A percentile compares a stretch with the other conserved stretches of the same genome.
Evolutionary conservation across 2,797 vertebrate genomes (phyloP).

Genomic region (Melopsittacus undulatus): DNA sequence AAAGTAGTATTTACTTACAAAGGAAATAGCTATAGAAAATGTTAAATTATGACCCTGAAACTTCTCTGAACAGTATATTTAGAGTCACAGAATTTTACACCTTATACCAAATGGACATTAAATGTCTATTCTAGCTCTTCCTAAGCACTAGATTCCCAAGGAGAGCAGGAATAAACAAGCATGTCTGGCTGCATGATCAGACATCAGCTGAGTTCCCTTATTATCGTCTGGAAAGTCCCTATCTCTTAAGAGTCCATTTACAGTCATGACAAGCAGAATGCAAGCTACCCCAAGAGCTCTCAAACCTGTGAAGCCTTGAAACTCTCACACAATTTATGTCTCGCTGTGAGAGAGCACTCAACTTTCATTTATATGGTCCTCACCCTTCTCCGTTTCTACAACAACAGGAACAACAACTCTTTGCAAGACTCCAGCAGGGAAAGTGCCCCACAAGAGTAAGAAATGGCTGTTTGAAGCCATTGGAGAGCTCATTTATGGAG

Average conservation of each 20-base stretch:
- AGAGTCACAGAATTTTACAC: neutral
- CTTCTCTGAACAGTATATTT: neutral
- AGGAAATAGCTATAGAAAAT: neutral
- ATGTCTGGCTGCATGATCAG: neutral
- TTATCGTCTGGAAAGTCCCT: neutral
- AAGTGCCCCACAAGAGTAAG: conserved; percentile 11
- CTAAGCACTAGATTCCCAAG: neutral
- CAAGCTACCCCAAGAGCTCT: neutral
- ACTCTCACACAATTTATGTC: neutral
- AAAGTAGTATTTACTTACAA: neutral
- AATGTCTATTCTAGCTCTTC: neutral
- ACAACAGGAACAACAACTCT: neutral
- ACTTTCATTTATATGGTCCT: neutral
- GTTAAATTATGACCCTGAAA: neutral
- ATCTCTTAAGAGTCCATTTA: neutral
- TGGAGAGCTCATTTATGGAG: conserved; percentile 18
- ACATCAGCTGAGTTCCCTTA: neutral
- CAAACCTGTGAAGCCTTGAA: neutral
- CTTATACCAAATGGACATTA: neutral
- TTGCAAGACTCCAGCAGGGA: neutral
- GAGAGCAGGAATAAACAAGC: neutral
- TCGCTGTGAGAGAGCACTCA: neutral
- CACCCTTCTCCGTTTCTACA: neutral
- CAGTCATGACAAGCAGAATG: neutral
- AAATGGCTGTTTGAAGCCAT: conserved; percentile 17